Evolutionary conservation across 2,797 vertebrate species (phyloP).

Genomic region (Channa striata): DNA sequence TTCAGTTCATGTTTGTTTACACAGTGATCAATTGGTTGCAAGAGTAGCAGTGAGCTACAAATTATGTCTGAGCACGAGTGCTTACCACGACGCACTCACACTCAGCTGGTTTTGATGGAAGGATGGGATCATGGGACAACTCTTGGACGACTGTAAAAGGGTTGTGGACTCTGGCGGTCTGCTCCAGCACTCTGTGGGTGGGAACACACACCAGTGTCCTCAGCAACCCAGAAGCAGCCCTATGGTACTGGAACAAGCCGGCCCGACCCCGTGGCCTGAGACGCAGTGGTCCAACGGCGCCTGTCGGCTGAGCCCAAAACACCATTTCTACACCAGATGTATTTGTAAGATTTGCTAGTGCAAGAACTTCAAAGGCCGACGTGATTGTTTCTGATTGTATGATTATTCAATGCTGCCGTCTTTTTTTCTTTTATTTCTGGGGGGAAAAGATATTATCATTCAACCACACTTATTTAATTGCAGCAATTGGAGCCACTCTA

Average conservation of each 20-base stretch:
- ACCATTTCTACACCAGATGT: constrained; percentile 84
- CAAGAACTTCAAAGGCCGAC: constrained; percentile 84
- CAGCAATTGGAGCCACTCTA: constrained; percentile 88
- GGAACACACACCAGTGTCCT: constrained; percentile 79
- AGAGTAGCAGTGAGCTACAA: constrained; percentile 67
- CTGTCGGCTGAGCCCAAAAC: constrained; percentile 79
- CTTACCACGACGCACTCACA: constrained; percentile 62
- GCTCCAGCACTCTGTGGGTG: constrained; percentile 76
- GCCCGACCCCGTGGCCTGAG: constrained; percentile 71
- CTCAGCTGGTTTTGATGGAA: constrained; percentile 81
- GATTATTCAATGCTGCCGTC: constrained; percentile 86
- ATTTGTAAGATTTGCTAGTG: constrained; percentile 82
- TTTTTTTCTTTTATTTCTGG: constrained; percentile 86
- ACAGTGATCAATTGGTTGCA: constrained; percentile 66
- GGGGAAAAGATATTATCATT: constrained; percentile 88
- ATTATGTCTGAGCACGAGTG: constrained; percentile 77
- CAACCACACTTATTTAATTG: constrained; percentile 91
- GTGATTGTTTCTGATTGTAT: constrained; percentile 88
- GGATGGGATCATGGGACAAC: constrained; percentile 73
- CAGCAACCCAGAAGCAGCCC: constrained; percentile 67
- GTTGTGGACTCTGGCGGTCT: constrained; percentile 70
- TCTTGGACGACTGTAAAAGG: constrained; percentile 74
- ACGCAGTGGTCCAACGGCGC: constrained; percentile 82
- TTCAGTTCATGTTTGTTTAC: constrained; percentile 70
- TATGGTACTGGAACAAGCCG: constrained; percentile 63